Evolutionary conservation across 64 coral and sea anemone species (phyloP).

Genomic region (Orbicella faveolata): DNA sequence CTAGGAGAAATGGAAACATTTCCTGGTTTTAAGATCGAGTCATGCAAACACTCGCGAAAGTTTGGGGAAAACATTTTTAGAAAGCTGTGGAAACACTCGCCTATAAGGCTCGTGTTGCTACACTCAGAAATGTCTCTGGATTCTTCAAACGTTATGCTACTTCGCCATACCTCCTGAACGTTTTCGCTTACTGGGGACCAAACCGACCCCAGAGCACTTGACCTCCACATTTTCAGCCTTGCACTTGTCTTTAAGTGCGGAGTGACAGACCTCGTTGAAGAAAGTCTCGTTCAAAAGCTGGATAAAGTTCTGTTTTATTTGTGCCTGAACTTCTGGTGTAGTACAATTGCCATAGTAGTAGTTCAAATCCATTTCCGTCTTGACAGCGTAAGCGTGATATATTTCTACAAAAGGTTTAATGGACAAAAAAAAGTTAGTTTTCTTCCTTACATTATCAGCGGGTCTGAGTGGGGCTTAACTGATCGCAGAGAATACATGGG

Average conservation of each 20-base stretch:
- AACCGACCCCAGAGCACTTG: not conserved
- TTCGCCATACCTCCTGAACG: constrained; percentile 7
- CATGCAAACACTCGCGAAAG: too few relatives aligned
- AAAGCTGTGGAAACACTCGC: too few relatives aligned
- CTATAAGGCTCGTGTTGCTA: too few relatives aligned
- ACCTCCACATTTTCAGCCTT: constrained; percentile 62
- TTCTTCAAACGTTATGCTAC: too few relatives aligned
- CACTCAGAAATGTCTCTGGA: too few relatives aligned
- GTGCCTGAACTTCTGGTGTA: constrained; percentile 20
- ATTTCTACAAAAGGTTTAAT: constrained; percentile 15
- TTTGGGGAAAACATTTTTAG: too few relatives aligned
- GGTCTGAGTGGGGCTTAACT: too few relatives aligned
- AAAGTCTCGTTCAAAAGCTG: constrained; percentile 44
- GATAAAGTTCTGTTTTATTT: constrained; percentile 68
- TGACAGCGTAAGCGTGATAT: constrained; percentile 10
- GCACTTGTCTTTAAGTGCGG: constrained; percentile 46
- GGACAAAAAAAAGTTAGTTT: not conserved
- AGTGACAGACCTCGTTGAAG: constrained; percentile 36
- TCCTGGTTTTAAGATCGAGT: too few relatives aligned
- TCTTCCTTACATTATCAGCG: too few relatives aligned
- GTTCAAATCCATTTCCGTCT: constrained; percentile 52
- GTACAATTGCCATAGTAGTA: constrained; percentile 59
- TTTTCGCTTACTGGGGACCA: not conserved
- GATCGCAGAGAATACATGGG: too few relatives aligned
- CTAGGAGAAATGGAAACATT: too few relatives aligned